Conservation (phyloP, 2,797 vertebrate genomes). For the Sebastes iracundus region DNA sequence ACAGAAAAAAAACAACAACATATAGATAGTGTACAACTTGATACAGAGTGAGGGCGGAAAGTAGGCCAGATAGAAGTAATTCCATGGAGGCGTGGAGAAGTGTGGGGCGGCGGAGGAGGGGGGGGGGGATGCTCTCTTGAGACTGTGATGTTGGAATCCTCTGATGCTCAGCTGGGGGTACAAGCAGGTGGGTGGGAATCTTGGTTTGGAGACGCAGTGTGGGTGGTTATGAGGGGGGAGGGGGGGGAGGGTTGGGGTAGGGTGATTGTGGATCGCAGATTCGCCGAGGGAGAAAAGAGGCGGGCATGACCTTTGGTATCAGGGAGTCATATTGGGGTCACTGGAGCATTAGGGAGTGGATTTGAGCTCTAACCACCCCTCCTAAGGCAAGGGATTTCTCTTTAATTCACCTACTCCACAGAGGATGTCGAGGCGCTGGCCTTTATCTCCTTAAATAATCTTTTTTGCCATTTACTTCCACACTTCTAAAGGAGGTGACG, state of each 20-base stretch:
- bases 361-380: conserved; percentile 27
- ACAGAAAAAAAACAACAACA: conserved; percentile 44
- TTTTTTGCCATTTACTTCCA: conserved; percentile 26
- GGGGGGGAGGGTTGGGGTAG: not conserved
- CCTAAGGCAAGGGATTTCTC: conserved; percentile 39
- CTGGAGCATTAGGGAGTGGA: conserved; percentile 45
- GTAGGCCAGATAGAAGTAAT: conserved; percentile 85
- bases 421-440: conserved; percentile 14
- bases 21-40: conserved; percentile 69
- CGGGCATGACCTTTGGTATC: conserved; percentile 67
- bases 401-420: conserved; percentile 7
- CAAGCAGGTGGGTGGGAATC: conserved; percentile 77
- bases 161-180: conserved; percentile 73
- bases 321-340: conserved; percentile 65
- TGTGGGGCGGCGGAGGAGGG: conserved; percentile 25
- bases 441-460: conserved; percentile 43
- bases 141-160: conserved; percentile 64
- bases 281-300: conserved; percentile 40
- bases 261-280: conserved; percentile 16
- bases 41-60: conserved; percentile 72
- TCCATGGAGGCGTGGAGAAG: conserved; percentile 64
- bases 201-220: conserved; percentile 56
- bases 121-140: conserved; percentile 50
- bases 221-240: conserved; percentile 43
- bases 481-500: conserved; percentile 22